Base-by-base conservation (phyloP, 2,113 vertebrate species). In the Caretta caretta region DNA sequence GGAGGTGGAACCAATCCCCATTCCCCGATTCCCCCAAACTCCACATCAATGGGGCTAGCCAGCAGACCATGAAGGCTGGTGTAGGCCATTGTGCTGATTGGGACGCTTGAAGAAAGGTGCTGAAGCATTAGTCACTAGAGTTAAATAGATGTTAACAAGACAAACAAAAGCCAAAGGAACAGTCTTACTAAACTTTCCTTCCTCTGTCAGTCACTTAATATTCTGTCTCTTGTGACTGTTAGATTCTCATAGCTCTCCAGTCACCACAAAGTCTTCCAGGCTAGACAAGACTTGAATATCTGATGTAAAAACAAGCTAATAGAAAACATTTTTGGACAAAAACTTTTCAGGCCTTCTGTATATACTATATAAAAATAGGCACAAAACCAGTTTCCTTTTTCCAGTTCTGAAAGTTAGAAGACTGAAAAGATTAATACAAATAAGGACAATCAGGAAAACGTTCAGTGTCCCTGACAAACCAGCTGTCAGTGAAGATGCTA, bases 311-410 rank as follows among this genome's bases (percentile, higher is more conserved):
- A 49, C 65, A 86, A 29, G 4, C 76, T 84, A 89, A 91, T 35
- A 82, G 75, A 85, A 85, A 1, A 90, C 90, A 42, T 46, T 24
- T 76, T 87, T 54, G 3, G 12, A 57, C 90, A 90, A 65, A 96
- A 96, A 95, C 35, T 8, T 95, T 59, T 91, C 80, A 91, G 82
- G 10, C 80, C 25, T 91, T 72, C 75, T 79, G 53, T 29, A 79
- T 48, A n/a, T 78, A 31, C 57, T 94, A 8, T 78, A 59, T 69
- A 69, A 69, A 65, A 89, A 85, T 83, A 50, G 62, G 80, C 8
- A 0, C 78, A 83, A 88, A n/a, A 75, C 12, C 38, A 81, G 88
- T 88, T 81, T 5, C 80, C 8, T 62, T 92, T 87, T 86, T 94
- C 94, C 79, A 84, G 54, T 51, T 46, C 38, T 25, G 5, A 42